Base-by-base conservation (phyloP, 1,140 invertebrate genomes). In the Catajapyx aquilonaris region DNA sequence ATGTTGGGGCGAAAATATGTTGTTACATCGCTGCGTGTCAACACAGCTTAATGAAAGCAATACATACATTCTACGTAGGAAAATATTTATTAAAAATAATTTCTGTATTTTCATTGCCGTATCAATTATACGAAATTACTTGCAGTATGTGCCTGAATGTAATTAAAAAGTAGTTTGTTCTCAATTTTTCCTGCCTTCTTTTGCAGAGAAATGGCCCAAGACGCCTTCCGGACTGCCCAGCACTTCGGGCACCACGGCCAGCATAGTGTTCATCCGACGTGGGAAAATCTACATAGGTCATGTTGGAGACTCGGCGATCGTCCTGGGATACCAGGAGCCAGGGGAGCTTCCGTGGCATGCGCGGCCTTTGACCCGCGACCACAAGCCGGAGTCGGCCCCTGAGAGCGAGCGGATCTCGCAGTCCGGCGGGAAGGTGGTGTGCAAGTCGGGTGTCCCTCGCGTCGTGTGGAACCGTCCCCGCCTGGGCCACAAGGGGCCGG, bases 271-370 rank as follows among this genome's bases (percentile, higher is more conserved):
- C 54, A 88, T 97, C 48, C 68, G 86, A 42, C 70, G 80, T 47
- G 80, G 84, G 13, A 96, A 96, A 61, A 77, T 96, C 39, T 97
- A 95, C 52, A 81, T 91, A 36, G 91, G 90, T 13, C 93, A 97
- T 68, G 91, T 95, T 20, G 93, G 93, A 15, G 93, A 97, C 58
- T 95, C 90, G 0, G 85, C 76, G 11, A 88, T 96, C 49, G 77
- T 91, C 17, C 62, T 96, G 30, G 90, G 88, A 19, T 75, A 76
- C 51, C 74, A 81, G 52, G 67, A 72, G 41, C 67, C 72, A 35
- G 64, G 46, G 48, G 42, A 23, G 34, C 38, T 21, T 31, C 3
- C 71, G 43, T 90, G 84, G 84, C 66, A 67, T 36, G 76, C 81
- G 0, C 71, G 70, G 52, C 68, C 76, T 1, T 52, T 93, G 31